Conservation (phyloP, 2,888 invertebrate genomes). For the Neoascia interrupta region DNA sequence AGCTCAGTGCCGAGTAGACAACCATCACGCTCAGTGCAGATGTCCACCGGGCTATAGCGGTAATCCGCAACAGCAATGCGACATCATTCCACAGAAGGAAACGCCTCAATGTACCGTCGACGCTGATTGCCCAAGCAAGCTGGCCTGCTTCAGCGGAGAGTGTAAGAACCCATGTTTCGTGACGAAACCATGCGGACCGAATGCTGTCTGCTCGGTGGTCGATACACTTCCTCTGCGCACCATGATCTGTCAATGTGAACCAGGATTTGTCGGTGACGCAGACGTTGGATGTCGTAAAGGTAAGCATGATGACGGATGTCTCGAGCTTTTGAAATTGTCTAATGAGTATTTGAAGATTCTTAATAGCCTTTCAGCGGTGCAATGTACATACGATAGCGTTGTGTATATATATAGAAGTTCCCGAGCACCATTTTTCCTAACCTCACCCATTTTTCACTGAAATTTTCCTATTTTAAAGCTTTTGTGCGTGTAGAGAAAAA, state of each 20-base stretch:
- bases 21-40: conserved; percentile 88
- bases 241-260: conserved; percentile 92
- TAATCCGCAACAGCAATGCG: conserved; percentile 86
- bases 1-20: conserved; percentile 88
- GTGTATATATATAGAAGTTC: conserved; percentile 39
- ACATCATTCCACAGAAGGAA: conserved; percentile 80
- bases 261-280: conserved; percentile 91
- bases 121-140: conserved; percentile 90
- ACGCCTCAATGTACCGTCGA: conserved; percentile 87
- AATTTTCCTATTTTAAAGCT: not conserved
- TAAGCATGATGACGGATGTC: conserved; percentile 78
- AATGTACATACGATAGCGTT: conserved; percentile 46
- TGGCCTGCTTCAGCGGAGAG: conserved; percentile 89
- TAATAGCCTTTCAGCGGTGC: conserved; percentile 56
- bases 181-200: conserved; percentile 88
- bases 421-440: conserved; percentile 46
- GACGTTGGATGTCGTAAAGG: conserved; percentile 90
- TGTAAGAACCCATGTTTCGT: conserved; percentile 91
- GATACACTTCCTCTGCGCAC: conserved; percentile 92
- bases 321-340: conserved; percentile 11
- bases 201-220: conserved; percentile 91
- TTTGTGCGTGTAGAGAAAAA: not conserved
- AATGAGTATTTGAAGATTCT: conserved; percentile 28
- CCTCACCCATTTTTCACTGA: conserved; percentile 16
- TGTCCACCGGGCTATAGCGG: conserved; percentile 91